Evolutionary conservation across 2,113 vertebrate species (phyloP).

Genomic region (Centropus unirufus): DNA sequence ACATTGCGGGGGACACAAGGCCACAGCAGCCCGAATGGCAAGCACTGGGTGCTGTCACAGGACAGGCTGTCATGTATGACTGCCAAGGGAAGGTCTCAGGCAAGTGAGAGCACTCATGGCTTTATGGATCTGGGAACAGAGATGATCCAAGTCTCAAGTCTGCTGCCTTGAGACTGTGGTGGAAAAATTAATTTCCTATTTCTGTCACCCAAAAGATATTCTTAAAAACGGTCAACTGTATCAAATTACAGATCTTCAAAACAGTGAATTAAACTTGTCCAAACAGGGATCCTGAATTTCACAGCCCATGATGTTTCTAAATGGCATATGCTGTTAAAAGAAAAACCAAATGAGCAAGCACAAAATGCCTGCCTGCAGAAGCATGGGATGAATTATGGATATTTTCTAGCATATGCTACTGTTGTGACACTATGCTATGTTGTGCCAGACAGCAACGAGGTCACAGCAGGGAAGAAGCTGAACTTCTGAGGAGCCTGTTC

Average conservation of each 20-base stretch:
- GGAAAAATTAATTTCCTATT: not conserved
- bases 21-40: not conserved
- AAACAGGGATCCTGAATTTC: conserved; percentile 25
- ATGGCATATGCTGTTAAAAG: conserved; percentile 22
- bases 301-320: conserved; percentile 19
- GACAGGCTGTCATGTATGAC: not conserved
- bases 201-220: not conserved
- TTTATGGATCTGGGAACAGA: not conserved
- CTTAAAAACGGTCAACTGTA: not conserved
- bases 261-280: not conserved
- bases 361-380: conserved; percentile 23
- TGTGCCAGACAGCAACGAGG: conserved; percentile 36
- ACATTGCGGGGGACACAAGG: not conserved
- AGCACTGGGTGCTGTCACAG: rapidly evolving
- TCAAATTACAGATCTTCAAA: not conserved
- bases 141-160: rapidly evolving
- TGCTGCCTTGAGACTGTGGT: not conserved
- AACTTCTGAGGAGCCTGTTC: not conserved
- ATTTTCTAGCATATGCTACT: conserved; percentile 18
- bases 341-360: conserved; percentile 14
- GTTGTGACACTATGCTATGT: conserved; percentile 4
- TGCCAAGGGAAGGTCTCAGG: not conserved
- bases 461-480: not conserved
- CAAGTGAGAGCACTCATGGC: rapidly evolving
- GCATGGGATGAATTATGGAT: not conserved